A percentile compares a stretch with the other conserved stretches of the same genome.
Conservation (phyloP, 2,797 vertebrate species). For the Pseudotriccus pelzelni region DNA sequence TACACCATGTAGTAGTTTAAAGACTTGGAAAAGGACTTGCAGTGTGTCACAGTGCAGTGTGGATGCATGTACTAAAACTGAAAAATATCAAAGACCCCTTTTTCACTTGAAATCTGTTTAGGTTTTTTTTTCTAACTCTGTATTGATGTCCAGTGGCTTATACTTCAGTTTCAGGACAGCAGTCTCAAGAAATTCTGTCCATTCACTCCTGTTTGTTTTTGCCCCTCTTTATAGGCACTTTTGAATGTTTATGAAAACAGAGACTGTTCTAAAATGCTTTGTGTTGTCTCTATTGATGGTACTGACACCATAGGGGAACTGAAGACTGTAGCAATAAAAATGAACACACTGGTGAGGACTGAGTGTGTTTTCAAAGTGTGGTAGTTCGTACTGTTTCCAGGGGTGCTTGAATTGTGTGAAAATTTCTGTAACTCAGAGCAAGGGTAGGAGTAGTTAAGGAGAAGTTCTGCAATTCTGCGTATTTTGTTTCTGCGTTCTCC, state of each 20-base stretch:
- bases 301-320: background rate
- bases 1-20: background rate
- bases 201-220: background rate
- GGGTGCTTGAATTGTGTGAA: background rate
- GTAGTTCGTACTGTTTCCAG: background rate
- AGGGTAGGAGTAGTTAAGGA: background rate
- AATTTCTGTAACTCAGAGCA: background rate
- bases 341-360: background rate
- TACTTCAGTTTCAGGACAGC: background rate
- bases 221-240: fast-evolving
- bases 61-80: background rate
- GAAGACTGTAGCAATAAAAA: background rate
- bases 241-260: background rate
- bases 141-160: background rate
- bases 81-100: background rate
- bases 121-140: background rate
- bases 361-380: background rate
- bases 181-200: background rate
- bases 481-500: fast-evolving
- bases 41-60: background rate
- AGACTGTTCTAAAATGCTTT: background rate
- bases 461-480: background rate
- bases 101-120: background rate
- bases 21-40: background rate
- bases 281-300: background rate